phyloP scores from a whole-genome alignment of 2,797 vertebrate species.

The Oryzias dopingdopingensis region DNA sequence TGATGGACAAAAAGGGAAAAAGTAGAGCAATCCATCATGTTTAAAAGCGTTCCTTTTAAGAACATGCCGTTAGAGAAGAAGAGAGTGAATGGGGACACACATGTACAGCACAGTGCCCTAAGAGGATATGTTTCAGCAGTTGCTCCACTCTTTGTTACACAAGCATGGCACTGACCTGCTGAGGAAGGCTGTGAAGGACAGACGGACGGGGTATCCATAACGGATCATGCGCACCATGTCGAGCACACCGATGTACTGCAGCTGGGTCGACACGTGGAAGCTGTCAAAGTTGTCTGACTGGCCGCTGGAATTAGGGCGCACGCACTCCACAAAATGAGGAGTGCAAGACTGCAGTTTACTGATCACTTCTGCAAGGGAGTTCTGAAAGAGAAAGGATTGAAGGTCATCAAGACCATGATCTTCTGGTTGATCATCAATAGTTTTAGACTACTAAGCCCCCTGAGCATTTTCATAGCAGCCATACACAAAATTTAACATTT shows the following conservation, averaged over 20 bases:
- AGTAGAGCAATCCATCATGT: constrained; percentile 13
- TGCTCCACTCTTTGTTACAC: constrained; percentile 7
- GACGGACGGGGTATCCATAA: constrained; percentile 88
- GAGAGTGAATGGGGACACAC: constrained; percentile 6
- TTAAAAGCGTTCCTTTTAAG: constrained; percentile 13
- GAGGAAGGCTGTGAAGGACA: constrained; percentile 87
- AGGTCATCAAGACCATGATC: background rate
- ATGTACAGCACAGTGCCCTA: background rate
- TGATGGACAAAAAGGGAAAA: constrained; percentile 6
- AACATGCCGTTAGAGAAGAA: constrained; percentile 6
- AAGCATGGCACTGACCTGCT: constrained; percentile 79
- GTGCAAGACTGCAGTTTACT: constrained; percentile 86
- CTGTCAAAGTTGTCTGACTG: constrained; percentile 86
- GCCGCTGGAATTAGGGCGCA: constrained; percentile 84
- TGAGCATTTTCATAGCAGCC: no score
- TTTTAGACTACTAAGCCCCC: no score
- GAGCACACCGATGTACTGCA: constrained; percentile 90
- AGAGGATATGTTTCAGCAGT: background rate
- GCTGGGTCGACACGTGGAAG: constrained; percentile 89
- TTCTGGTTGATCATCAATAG: constrained; percentile 1
- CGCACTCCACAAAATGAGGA: constrained; percentile 88
- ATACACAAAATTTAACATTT: no score
- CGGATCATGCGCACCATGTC: constrained; percentile 93
- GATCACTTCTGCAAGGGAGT: constrained; percentile 85
- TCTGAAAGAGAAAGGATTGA: constrained; percentile 68